These are phyloP conservation scores for Orussus abietinus DNA, from an alignment of 1,140 invertebrate genomes.

Conservation along the genomic window DNA sequence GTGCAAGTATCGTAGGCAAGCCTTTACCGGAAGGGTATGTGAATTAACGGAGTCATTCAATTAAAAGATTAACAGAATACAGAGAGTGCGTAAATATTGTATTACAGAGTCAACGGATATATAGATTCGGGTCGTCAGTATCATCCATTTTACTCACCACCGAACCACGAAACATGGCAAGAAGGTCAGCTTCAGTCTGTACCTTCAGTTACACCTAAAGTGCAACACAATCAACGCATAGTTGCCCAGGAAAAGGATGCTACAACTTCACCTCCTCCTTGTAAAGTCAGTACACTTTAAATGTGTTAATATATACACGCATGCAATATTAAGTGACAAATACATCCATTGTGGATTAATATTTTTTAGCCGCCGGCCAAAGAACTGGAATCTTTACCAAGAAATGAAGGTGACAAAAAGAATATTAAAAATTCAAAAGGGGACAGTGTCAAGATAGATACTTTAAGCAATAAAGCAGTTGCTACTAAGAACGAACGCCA, in stretches of 20 bases:
- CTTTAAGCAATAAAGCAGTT: too few species aligned
- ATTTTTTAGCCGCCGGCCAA: too few species aligned
- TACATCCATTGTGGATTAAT: too few species aligned
- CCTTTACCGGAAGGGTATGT: slow-evolving; percentile 50
- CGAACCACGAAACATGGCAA: slow-evolving; percentile 34
- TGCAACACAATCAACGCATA: slow-evolving; percentile 14
- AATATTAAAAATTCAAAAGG: too few species aligned
- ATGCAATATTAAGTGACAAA: too few species aligned
- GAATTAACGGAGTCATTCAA: neutral
- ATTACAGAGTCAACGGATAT: slow-evolving; percentile 24
- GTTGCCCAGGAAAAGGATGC: slow-evolving; percentile 22
- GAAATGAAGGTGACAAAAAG: too few species aligned
- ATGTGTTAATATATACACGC: too few species aligned
- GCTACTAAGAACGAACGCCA: too few species aligned
- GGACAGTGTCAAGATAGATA: too few species aligned
- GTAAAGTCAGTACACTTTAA: slow-evolving; percentile 28
- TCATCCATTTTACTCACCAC: slow-evolving; percentile 32
- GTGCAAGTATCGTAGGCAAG: slow-evolving; percentile 57
- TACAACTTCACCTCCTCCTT: slow-evolving; percentile 23
- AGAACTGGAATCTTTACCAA: too few species aligned
- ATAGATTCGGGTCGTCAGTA: slow-evolving; percentile 31
- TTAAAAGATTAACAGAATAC: neutral
- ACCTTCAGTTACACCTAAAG: slow-evolving; percentile 12
- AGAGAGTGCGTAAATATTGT: neutral
- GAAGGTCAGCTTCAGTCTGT: slow-evolving; percentile 20